Evolutionary conservation across 1,140 invertebrate genomes (phyloP).

Genomic region (Ceratina calcarata): DNA sequence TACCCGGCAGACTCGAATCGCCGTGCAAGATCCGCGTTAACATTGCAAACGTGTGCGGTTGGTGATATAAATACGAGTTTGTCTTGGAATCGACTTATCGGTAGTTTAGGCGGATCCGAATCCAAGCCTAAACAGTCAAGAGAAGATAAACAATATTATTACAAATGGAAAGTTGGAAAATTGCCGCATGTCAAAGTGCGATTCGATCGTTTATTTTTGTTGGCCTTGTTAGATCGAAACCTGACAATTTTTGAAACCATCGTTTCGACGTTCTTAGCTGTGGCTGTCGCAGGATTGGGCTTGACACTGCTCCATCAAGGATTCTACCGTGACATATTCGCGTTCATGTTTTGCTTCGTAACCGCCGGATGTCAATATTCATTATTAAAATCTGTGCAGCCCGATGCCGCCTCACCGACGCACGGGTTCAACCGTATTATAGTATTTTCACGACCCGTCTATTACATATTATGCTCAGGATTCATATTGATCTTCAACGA

Average conservation of each 20-base stretch:
- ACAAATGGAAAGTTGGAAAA: conserved; percentile 90
- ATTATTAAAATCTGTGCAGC: conserved; percentile 98
- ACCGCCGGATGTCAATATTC: conserved; percentile 99
- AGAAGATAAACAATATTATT: conserved; percentile 83
- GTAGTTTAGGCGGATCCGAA: conserved; percentile 70
- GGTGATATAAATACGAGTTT: conserved; percentile 68
- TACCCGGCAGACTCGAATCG: conserved; percentile 60
- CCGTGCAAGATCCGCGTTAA: conserved; percentile 64
- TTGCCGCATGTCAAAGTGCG: conserved; percentile 88
- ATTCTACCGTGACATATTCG: conserved; percentile 95
- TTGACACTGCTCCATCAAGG: conserved; percentile 90
- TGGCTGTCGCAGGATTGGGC: conserved; percentile 92
- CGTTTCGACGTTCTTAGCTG: conserved; percentile 90
- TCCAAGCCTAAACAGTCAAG: conserved; percentile 82
- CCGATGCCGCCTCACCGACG: conserved; percentile 98
- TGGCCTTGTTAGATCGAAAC: conserved; percentile 96
- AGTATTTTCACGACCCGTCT: conserved; percentile 95
- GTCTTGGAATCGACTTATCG: conserved; percentile 76
- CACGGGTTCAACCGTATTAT: conserved; percentile 99
- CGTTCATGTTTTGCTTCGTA: conserved; percentile 97
- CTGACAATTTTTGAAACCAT: conserved; percentile 92
- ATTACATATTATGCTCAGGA: conserved; percentile 93
- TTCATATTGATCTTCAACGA: conserved; percentile 86
- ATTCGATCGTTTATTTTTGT: conserved; percentile 94
- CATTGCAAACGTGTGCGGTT: conserved; percentile 66